phyloP scores from a whole-genome alignment of 2,888 invertebrate species.

The Cheilosia pagana region DNA sequence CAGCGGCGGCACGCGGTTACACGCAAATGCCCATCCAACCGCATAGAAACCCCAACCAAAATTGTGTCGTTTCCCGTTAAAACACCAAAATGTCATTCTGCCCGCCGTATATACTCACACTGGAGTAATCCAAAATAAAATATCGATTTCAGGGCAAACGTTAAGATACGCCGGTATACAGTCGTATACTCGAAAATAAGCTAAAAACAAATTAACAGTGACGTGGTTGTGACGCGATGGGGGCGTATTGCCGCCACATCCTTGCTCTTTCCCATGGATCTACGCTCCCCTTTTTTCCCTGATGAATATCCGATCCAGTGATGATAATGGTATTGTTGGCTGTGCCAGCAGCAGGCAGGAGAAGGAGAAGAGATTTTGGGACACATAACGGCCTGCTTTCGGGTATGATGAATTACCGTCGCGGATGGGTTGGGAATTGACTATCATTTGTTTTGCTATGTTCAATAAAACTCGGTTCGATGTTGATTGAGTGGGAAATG shows the following conservation, averaged over 20 bases:
- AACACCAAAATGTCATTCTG: slow-evolving; percentile 18
- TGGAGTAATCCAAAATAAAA: background rate
- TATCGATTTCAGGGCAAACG: background rate
- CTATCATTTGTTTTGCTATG: slow-evolving; percentile 60
- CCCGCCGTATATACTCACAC: background rate
- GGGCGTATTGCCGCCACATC: slow-evolving; percentile 1
- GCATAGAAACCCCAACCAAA: background rate
- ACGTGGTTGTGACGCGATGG: slow-evolving; percentile 12
- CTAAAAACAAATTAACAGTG: slow-evolving; percentile 21
- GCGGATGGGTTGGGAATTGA: slow-evolving; percentile 63
- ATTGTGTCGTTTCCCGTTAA: slow-evolving; percentile 33
- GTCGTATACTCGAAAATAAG: background rate
- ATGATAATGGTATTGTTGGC: slow-evolving; percentile 35
- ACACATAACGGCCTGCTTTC: slow-evolving; percentile 19
- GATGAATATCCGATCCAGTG: slow-evolving; percentile 13
- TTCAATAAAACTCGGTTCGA: slow-evolving; percentile 48
- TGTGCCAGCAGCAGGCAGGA: background rate
- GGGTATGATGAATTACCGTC: slow-evolving; percentile 57
- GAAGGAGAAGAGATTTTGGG: background rate
- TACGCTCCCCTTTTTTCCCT: slow-evolving; percentile 14
- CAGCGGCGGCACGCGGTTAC: slow-evolving; percentile 15
- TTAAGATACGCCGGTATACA: background rate
- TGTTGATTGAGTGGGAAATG: slow-evolving; percentile 65
- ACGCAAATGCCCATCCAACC: slow-evolving; percentile 11
- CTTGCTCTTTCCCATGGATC: slow-evolving; percentile 2